phyloP scores from a whole-genome alignment of 2,797 vertebrate genomes.

The Ataeniobius toweri region DNA sequence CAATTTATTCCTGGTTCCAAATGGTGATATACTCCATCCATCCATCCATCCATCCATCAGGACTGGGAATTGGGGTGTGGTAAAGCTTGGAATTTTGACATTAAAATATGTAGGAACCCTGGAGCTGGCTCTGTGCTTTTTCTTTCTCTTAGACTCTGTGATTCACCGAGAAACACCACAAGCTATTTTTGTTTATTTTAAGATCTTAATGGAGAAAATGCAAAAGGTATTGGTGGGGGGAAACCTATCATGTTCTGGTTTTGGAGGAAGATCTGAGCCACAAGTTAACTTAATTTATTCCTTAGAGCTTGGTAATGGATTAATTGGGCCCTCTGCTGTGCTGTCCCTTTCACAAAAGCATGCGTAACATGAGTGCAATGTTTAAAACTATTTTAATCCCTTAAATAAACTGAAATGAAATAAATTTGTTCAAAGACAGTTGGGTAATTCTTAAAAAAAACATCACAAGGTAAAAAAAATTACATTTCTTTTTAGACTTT shows the following conservation, averaged over 20 bases:
- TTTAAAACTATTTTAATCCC: conserved; percentile 64
- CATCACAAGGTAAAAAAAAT: neutral
- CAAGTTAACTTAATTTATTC: conserved; percentile 70
- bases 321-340: conserved; percentile 71
- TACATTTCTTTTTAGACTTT: conserved; percentile 4
- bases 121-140: neutral
- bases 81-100: too few species aligned
- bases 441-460: conserved; percentile 18
- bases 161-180: conserved; percentile 42
- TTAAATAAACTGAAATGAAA: conserved; percentile 43
- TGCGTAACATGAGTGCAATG: conserved; percentile 44
- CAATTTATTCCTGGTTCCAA: neutral
- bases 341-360: conserved; percentile 45
- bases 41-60: neutral
- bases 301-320: conserved; percentile 58
- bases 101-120: too few species aligned
- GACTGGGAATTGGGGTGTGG: too few species aligned
- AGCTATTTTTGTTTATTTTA: conserved; percentile 43
- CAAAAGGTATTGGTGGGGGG: conserved; percentile 38
- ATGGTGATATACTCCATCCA: too few species aligned
- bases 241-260: conserved; percentile 65
- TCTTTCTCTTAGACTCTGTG: conserved; percentile 5
- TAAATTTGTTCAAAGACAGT: conserved; percentile 28
- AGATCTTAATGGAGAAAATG: conserved; percentile 36
- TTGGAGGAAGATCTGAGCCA: conserved; percentile 65